phyloP scores from a whole-genome alignment of 2,888 invertebrate species.

The Agriopis aurantiaria region DNA sequence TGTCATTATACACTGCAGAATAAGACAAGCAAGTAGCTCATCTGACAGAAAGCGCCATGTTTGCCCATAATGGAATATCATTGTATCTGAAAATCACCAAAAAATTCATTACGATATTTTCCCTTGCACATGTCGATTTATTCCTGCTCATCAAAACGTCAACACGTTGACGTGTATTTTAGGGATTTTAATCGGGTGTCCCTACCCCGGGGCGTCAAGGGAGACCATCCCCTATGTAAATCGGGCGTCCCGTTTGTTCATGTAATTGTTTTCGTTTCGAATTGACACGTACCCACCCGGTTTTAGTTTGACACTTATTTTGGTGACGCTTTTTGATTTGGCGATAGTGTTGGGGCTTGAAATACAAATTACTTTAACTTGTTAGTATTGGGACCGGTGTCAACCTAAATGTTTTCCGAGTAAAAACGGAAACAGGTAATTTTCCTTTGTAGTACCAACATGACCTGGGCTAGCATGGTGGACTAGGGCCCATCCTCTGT shows the following conservation, averaged over 20 bases:
- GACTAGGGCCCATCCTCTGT: no score
- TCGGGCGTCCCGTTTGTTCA: slow-evolving; percentile 65
- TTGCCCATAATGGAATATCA: no score
- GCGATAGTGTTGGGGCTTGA: background rate
- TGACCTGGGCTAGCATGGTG: no score
- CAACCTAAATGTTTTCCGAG: no score
- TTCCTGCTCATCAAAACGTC: slow-evolving; percentile 85
- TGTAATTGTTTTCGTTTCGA: slow-evolving; percentile 79
- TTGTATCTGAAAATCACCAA: background rate
- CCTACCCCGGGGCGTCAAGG: slow-evolving; percentile 51
- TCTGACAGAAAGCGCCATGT: no score
- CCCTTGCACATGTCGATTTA: slow-evolving; percentile 56
- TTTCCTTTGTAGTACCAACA: no score
- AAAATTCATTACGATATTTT: background rate
- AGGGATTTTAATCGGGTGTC: slow-evolving; percentile 79
- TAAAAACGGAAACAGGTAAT: no score
- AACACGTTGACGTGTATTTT: slow-evolving; percentile 84
- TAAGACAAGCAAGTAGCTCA: no score
- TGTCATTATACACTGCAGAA: no score
- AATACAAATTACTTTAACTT: background rate
- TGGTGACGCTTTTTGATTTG: background rate
- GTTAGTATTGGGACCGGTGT: no score
- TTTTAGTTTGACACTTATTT: slow-evolving; percentile 60
- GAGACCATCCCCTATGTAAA: slow-evolving; percentile 74
- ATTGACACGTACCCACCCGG: slow-evolving; percentile 70